Conservation (phyloP, 2,888 invertebrate genomes). For the Drosophila borealis region DNA sequence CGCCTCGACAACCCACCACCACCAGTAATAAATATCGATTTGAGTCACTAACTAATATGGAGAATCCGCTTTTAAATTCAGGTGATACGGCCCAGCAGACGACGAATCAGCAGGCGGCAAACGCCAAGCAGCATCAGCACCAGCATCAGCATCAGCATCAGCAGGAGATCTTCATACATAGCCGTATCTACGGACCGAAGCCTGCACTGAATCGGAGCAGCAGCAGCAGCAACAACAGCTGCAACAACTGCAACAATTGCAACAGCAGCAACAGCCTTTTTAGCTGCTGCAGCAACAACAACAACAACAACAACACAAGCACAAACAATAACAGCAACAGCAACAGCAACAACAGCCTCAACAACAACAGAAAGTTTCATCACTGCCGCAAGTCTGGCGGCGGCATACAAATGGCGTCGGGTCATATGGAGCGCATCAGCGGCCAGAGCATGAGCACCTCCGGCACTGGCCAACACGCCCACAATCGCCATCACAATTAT, state of each 20-base stretch:
- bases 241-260: background rate
- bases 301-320: background rate
- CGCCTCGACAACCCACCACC: background rate
- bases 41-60: conserved; percentile 25
- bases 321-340: background rate
- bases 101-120: conserved; percentile 2
- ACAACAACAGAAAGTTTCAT: conserved; percentile 4
- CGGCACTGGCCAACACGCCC: background rate
- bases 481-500: background rate
- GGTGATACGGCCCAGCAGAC: conserved; percentile 32
- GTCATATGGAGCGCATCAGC: conserved; percentile 1
- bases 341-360: background rate
- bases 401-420: conserved; percentile 18
- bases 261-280: background rate
- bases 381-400: conserved; percentile 15
- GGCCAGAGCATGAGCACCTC: background rate
- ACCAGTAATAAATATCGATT: background rate
- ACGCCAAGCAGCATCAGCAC: conserved; percentile 1
- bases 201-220: conserved; percentile 5
- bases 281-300: background rate
- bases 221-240: background rate
- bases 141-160: conserved; percentile 15
- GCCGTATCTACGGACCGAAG: conserved; percentile 22
- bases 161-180: conserved; percentile 27
- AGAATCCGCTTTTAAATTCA: conserved; percentile 32